Conservation (phyloP, 2,797 vertebrate genomes). For the Siniperca undulata region DNA sequence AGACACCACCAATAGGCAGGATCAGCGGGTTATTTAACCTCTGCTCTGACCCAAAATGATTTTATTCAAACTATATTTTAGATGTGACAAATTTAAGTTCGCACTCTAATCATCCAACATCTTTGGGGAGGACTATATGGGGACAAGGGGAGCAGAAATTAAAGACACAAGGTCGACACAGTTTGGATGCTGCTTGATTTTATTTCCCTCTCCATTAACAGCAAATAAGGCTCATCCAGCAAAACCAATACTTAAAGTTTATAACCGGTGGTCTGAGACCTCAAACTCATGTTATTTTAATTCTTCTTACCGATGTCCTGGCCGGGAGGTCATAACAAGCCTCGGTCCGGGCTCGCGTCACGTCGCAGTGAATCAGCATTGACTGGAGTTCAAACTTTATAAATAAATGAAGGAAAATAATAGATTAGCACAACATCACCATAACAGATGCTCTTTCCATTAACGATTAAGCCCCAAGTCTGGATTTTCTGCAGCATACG, state of each 20-base stretch:
- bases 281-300: background rate
- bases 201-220: background rate
- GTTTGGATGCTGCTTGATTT: background rate
- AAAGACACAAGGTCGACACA: background rate
- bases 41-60: background rate
- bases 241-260: background rate
- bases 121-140: fast-evolving
- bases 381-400: constrained; percentile 92
- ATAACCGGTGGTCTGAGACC: no score
- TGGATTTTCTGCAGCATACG: background rate
- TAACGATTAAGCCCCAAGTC: background rate
- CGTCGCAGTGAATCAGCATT: constrained; percentile 93
- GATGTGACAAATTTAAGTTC: background rate
- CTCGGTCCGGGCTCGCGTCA: constrained; percentile 84
- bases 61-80: background rate
- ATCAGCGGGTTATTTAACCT: constrained; percentile 72
- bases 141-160: background rate
- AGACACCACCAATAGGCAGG: constrained; percentile 56
- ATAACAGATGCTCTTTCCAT: background rate
- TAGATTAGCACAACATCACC: background rate
- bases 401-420: constrained; percentile 1
- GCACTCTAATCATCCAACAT: background rate
- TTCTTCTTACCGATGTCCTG: constrained; percentile 83
- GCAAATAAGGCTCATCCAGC: background rate
- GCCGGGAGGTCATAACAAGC: constrained; percentile 85